A percentile compares a stretch with the other conserved stretches of the same genome.
Conservation (phyloP, 2,888 invertebrate genomes). For the Rhagium mordax region DNA sequence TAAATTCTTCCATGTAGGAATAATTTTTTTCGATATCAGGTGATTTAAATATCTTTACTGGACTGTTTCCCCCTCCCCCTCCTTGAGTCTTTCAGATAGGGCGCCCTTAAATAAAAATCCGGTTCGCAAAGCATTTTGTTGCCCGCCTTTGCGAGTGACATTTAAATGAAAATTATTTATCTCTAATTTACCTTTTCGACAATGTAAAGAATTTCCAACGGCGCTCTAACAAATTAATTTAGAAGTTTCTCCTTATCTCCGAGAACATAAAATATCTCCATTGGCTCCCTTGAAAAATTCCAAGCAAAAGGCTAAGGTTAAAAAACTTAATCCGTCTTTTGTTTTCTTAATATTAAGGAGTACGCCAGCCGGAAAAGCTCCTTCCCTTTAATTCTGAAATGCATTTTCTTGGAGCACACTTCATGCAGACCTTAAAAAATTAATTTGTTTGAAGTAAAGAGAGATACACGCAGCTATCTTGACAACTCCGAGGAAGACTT, state of each 20-base stretch:
- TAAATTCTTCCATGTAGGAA: too few relatives aligned
- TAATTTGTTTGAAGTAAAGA: constrained; percentile 45
- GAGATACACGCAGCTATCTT: constrained; percentile 56
- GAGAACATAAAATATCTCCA: neutral
- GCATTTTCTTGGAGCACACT: constrained; percentile 38
- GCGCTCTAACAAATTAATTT: constrained; percentile 1
- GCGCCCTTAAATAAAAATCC: too few relatives aligned
- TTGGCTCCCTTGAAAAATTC: neutral
- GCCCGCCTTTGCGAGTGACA: neutral
- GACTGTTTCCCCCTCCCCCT: too few relatives aligned
- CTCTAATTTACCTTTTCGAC: neutral
- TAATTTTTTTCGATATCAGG: too few relatives aligned
- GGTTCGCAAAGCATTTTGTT: too few relatives aligned
- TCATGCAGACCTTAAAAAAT: constrained; percentile 37
- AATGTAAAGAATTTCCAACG: neutral
- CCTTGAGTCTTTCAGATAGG: too few relatives aligned
- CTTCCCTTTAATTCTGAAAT: constrained; percentile 22
- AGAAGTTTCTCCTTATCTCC: neutral
- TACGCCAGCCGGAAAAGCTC: neutral
- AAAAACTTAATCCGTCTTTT: constrained; percentile 28
- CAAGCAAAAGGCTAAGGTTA: neutral
- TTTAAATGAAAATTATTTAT: neutral
- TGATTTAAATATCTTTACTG: too few relatives aligned
- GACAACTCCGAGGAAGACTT: constrained; percentile 55
- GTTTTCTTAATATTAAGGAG: constrained; percentile 16